phyloP scores from a whole-genome alignment of 1,140 invertebrate species.

The Drosophila pectinifera region DNA sequence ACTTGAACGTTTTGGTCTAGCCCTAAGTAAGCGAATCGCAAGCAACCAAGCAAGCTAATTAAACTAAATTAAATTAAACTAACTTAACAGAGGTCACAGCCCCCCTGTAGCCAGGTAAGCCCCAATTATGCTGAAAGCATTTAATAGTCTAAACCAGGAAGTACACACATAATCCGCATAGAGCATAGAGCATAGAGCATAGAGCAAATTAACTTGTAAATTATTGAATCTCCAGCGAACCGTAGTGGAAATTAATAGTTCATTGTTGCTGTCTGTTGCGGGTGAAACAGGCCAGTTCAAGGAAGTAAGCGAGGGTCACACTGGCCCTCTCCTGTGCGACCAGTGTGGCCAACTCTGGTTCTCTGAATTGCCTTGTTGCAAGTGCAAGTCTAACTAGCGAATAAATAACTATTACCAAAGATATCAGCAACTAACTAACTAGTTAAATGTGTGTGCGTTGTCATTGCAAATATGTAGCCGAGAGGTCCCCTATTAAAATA shows the following conservation, averaged over 20 bases:
- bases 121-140: slow-evolving; percentile 77
- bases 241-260: slow-evolving; percentile 69
- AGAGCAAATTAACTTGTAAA: slow-evolving; percentile 45
- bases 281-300: slow-evolving; percentile 2
- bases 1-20: slow-evolving; percentile 58
- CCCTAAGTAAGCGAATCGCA: slow-evolving; percentile 31
- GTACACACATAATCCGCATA: slow-evolving; percentile 41
- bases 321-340: not conserved
- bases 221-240: slow-evolving; percentile 51
- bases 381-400: slow-evolving; percentile 12
- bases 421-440: slow-evolving; percentile 47
- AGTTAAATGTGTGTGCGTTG: slow-evolving; percentile 51
- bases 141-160: slow-evolving; percentile 63
- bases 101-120: slow-evolving; percentile 39
- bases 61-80: slow-evolving; percentile 28
- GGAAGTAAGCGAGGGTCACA: not conserved
- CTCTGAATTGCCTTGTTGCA: not conserved
- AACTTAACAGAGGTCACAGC: slow-evolving; percentile 30
- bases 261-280: slow-evolving; percentile 62
- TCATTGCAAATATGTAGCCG: slow-evolving; percentile 38
- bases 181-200: slow-evolving; percentile 13
- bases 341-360: not conserved
- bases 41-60: slow-evolving; percentile 12
- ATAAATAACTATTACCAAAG: slow-evolving; percentile 44
- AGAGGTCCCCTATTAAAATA: slow-evolving; percentile 23